Base-by-base conservation (phyloP, 2,797 vertebrate species). In the Danio jaintianensis region DNA sequence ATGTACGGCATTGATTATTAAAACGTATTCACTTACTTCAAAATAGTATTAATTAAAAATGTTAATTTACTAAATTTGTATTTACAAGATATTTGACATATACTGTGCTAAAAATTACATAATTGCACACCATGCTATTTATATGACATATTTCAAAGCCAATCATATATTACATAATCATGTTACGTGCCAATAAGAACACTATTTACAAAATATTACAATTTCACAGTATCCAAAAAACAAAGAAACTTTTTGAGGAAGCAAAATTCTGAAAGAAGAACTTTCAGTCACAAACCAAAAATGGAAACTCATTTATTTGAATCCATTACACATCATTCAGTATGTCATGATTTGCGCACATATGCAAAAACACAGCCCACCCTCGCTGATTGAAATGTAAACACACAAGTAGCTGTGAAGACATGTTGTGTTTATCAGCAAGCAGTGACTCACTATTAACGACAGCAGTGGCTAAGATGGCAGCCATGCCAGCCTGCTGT, bases 401-500 rank as follows among this genome's bases (percentile, higher is more conserved):
- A 71, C 20, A 45, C 8, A 16, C 64, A 69, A 43, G 36, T 56
- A 66, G 42, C 13, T 68, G n/a, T 29, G 8, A 67, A 56, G 56
- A 40, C 42, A 48, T 64, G 53, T 20, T 53, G 67, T 82, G 59
- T 70, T 72, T 78, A 78, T 70, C 38, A 45, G n/a, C 18, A 38
- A 63, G 56, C 4, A 16, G 9, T 38, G 55, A 94, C 97, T 98
- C 91, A 99, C 98, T 99, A 89, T 99, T 99, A 62, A 99, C 89
- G 55, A 99, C 91, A 0, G 98, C 98, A 0, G 98, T 98, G 29
- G 98, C 98, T 78, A 98, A 90, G 87, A 99, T 98, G 85, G 98
- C 96, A 0, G 98, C 98, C 98, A 99, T 99, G 88, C 97, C 98
- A 0, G 98, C 98, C 79, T 99, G 98, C 91, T 98, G 98, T 0